Evolutionary conservation across 2,113 vertebrate genomes (phyloP).

Genomic region (Coturnix japonica): DNA sequence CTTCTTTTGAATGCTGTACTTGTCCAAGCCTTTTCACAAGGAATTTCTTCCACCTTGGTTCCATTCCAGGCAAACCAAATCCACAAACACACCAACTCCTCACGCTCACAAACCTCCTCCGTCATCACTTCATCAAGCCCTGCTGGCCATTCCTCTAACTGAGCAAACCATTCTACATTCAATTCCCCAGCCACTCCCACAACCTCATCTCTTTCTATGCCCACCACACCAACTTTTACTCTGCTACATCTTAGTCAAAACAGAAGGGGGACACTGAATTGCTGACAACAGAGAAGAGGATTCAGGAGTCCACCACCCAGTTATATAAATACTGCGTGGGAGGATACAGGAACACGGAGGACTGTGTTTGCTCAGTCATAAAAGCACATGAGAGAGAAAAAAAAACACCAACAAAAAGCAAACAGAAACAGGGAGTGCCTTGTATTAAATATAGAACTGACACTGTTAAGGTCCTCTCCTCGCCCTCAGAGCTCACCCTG

Average conservation of each 20-base stretch:
- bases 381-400: not conserved
- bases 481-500: not conserved
- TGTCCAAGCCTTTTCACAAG: not conserved
- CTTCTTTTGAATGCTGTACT: not conserved
- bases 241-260: not conserved
- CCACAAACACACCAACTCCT: not conserved
- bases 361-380: slow-evolving; percentile 14
- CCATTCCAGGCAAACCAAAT: not conserved
- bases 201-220: not conserved
- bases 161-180: not conserved
- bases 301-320: not conserved
- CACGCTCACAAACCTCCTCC: not conserved
- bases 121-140: not conserved
- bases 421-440: not conserved
- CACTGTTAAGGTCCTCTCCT: not conserved
- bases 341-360: not conserved
- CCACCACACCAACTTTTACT: not conserved
- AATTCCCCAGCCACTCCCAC: not conserved
- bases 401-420: not conserved
- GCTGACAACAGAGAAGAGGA: not conserved
- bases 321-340: not conserved
- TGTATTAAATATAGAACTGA: not conserved
- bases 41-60: not conserved
- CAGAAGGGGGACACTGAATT: not conserved
- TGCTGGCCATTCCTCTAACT: not conserved